Evolutionary conservation across 2,797 vertebrate species (phyloP).

Genomic region (Chanos chanos): DNA sequence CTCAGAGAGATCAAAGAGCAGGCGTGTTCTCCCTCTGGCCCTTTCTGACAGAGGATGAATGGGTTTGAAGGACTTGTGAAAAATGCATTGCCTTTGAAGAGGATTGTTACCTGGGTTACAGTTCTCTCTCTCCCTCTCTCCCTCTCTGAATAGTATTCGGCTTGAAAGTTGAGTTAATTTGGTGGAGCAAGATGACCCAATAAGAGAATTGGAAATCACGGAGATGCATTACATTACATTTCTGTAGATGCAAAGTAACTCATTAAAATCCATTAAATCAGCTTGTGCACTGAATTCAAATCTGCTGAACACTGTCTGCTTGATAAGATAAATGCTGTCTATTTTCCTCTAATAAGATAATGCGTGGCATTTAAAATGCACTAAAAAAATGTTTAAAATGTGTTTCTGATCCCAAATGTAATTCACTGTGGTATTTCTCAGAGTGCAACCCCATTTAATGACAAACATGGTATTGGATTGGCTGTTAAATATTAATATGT

Average conservation of each 20-base stretch:
- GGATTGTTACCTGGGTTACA: conserved; percentile 57
- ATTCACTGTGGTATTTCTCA: not conserved
- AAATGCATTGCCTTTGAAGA: conserved; percentile 66
- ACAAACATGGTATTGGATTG: not conserved
- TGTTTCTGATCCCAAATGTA: not conserved
- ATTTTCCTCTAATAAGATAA: no score
- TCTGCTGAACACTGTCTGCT: no score
- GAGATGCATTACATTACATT: no score
- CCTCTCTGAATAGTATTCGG: conserved; percentile 60
- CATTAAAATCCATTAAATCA: no score
- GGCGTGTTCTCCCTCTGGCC: conserved; percentile 45
- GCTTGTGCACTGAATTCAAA: no score
- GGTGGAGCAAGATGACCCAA: conserved; percentile 7
- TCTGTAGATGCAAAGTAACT: no score
- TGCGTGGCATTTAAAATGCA: no score
- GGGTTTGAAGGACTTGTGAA: conserved; percentile 62
- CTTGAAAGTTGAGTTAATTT: conserved; percentile 2
- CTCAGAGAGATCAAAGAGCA: conserved; percentile 66
- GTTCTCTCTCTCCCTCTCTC: conserved; percentile 49
- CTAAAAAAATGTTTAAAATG: no score
- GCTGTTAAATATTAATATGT: conserved; percentile 21
- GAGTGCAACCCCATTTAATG: not conserved
- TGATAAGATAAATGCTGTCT: no score
- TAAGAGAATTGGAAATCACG: no score
- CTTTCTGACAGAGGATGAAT: conserved; percentile 54